Percentiles rank a stretch among this genome's conserved stretches.
Conservation (phyloP, 2,888 invertebrate species). For the Helobdella robusta region DNA sequence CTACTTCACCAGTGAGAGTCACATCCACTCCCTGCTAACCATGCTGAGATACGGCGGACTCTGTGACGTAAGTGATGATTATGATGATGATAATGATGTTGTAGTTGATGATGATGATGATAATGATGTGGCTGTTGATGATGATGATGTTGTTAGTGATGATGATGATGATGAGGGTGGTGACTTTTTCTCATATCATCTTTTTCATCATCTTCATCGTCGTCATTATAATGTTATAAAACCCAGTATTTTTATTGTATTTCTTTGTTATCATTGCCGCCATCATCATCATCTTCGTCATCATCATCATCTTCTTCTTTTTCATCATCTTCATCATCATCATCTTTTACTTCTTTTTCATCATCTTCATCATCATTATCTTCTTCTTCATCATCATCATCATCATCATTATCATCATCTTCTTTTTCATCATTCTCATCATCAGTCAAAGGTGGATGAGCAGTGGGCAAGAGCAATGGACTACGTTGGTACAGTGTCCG, state of each 20-base stretch:
- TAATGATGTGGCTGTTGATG: no score
- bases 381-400: slow-evolving; percentile 15
- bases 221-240: no score
- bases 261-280: no score
- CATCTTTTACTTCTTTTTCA: neutral
- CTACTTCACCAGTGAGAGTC: slow-evolving; percentile 98
- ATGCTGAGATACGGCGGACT: slow-evolving; percentile 79
- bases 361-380: slow-evolving; percentile 3
- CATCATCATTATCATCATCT: slow-evolving; percentile 14
- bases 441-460: slow-evolving; percentile 60
- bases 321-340: neutral
- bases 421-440: neutral
- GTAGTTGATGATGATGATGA: no score
- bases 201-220: no score
- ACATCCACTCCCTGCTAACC: slow-evolving; percentile 92
- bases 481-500: slow-evolving; percentile 76
- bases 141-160: no score
- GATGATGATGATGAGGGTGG: no score
- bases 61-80: slow-evolving; percentile 29
- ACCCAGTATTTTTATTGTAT: no score
- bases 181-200: no score
- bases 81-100: no score
- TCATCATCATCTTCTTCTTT: neutral
- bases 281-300: no score
- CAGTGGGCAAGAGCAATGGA: slow-evolving; percentile 98